These are phyloP conservation scores for Rhingia rostrata DNA, from an alignment of 2,888 invertebrate genomes.

Conservation along the genomic window DNA sequence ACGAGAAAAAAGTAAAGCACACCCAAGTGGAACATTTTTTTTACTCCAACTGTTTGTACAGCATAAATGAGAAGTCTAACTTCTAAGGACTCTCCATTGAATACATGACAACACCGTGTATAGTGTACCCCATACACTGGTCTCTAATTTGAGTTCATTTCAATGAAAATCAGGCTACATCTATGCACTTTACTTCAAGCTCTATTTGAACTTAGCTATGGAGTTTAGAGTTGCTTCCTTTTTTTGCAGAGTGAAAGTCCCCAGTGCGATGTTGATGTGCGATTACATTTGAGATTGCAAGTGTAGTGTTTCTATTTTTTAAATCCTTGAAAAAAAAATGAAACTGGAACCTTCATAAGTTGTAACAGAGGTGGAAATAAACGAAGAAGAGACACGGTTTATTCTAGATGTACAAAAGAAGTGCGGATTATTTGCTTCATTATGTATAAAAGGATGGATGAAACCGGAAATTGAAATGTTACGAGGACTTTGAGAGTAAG, in stretches of 20 bases:
- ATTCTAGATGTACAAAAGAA: background rate
- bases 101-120: background rate
- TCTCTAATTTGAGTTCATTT: constrained; percentile 20
- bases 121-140: background rate
- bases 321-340: background rate
- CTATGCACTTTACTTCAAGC: constrained; percentile 47
- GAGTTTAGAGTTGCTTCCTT: constrained; percentile 5
- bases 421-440: too few species aligned
- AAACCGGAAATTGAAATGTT: constrained; percentile 26
- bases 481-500: background rate
- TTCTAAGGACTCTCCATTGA: constrained; percentile 61
- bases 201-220: constrained; percentile 52
- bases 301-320: constrained; percentile 7
- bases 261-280: constrained; percentile 19
- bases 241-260: background rate
- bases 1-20: constrained; percentile 46
- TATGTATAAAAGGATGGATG: constrained; percentile 3
- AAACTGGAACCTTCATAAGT: constrained; percentile 20
- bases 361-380: constrained; percentile 17
- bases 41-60: constrained; percentile 59
- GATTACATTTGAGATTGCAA: constrained; percentile 48
- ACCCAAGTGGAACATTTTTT: constrained; percentile 70
- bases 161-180: constrained; percentile 40
- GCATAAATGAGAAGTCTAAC: constrained; percentile 58
- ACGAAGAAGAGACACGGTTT: constrained; percentile 8